A percentile compares a stretch with the other conserved stretches of the same genome.
phyloP scores from a whole-genome alignment of 2,888 invertebrate species.

The Cerastis rubricosa region DNA sequence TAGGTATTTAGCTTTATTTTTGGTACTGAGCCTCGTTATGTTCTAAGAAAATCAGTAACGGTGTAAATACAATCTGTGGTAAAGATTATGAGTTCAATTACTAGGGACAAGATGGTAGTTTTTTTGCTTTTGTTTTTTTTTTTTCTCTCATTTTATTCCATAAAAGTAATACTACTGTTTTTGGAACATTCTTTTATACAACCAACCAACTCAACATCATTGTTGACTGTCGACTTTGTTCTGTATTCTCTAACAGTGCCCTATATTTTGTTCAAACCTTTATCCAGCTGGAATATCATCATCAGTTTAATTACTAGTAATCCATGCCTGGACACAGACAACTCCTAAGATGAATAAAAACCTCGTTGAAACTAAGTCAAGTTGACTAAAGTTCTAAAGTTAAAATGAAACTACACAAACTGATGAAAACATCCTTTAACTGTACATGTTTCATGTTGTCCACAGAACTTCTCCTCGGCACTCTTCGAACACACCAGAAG shows the following conservation, averaged over 20 bases:
- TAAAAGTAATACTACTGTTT: neutral
- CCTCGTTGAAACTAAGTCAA: neutral
- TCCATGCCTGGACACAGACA: neutral
- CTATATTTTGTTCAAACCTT: neutral
- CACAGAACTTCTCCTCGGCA: slow-evolving; percentile 97
- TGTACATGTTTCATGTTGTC: slow-evolving; percentile 45
- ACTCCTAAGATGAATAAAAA: neutral
- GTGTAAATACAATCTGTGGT: slow-evolving; percentile 28
- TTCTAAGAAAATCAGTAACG: slow-evolving; percentile 6
- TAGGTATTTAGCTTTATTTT: slow-evolving; percentile 30
- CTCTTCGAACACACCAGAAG: slow-evolving; percentile 97
- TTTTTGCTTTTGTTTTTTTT: neutral
- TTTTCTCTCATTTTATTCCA: neutral
- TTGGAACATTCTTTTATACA: neutral
- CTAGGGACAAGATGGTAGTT: neutral
- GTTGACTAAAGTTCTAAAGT: neutral
- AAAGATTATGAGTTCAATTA: slow-evolving; percentile 28
- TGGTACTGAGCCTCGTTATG: slow-evolving; percentile 11
- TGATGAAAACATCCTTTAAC: neutral
- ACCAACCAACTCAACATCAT: neutral
- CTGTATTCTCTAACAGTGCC: neutral
- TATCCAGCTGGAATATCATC: neutral
- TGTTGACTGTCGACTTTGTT: neutral
- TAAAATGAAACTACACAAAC: neutral
- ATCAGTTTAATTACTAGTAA: neutral